Percentiles rank a stretch among this genome's conserved stretches.
These are phyloP conservation scores for Lutjanus campechanus DNA, from an alignment of 2,797 vertebrate species.

Conservation along the genomic window DNA sequence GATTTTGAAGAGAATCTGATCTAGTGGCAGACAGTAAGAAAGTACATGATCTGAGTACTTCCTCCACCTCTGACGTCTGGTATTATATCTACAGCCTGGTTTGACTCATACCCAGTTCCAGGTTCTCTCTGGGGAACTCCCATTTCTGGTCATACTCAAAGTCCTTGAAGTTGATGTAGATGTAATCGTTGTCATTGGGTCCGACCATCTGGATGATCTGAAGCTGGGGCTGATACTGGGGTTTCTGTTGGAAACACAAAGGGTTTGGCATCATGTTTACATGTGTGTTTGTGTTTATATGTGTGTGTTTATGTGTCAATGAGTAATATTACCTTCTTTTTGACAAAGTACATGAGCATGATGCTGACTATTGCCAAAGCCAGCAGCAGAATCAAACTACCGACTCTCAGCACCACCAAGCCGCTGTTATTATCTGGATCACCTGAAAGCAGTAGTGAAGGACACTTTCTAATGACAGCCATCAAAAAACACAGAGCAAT, in stretches of 20 bases:
- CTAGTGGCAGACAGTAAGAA: no score
- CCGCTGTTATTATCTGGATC: accelerated
- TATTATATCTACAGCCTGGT: not conserved
- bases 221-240: slow-evolving; percentile 91
- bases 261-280: not conserved
- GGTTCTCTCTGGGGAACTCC: slow-evolving; percentile 97
- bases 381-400: slow-evolving; percentile 54
- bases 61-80: not conserved
- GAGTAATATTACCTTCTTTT: slow-evolving; percentile 80
- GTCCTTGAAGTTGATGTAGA: slow-evolving; percentile 95
- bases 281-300: not conserved
- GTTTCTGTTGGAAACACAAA: slow-evolving; percentile 85
- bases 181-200: slow-evolving; percentile 93
- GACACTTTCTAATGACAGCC: not conserved
- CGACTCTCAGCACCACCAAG: slow-evolving; percentile 33
- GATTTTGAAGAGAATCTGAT: no score
- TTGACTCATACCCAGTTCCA: slow-evolving; percentile 90
- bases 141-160: slow-evolving; percentile 92
- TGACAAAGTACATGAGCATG: slow-evolving; percentile 68
- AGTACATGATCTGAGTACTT: not conserved
- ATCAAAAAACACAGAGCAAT: not conserved
- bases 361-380: slow-evolving; percentile 51
- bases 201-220: slow-evolving; percentile 93
- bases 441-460: slow-evolving; percentile 23
- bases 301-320: not conserved